Evolutionary conservation across 2,113 vertebrate genomes (phyloP), one percentile per base, ranked within the genome.

Genomic region (Gulo gulo): DNA sequence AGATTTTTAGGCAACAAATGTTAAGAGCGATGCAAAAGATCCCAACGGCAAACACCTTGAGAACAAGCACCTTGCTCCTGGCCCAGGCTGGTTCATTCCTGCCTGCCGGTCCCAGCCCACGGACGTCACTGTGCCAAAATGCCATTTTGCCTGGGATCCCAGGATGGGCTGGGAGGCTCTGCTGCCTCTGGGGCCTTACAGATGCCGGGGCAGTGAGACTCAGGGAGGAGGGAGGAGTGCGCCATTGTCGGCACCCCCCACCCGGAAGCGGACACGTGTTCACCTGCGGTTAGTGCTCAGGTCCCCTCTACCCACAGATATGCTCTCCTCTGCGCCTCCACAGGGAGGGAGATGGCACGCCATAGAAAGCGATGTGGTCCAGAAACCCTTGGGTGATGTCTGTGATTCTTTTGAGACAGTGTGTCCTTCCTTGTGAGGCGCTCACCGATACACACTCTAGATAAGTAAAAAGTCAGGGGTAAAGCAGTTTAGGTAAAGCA

Each of bases 241-340:
- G 1, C 2, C 20, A 0, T 14, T 2, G 67, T 18, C 18, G 24
- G 34, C 34, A 18, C 8, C n/a, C 42, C 42, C 34, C 29, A 10
- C 23, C 20, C 7, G 57, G 29, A 39, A 24, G 6, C 0, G 8
- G 34, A 18, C 45, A 1, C 20, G 0, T 0, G n/a, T 23, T 6
- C 6, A 18, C 7, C 9, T n/a, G 6, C 3, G 0, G 8, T 23
- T 12, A n/a, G 6, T 10, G 2, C 4, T 21, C 9, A 2, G 1
- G 29, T 2, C 47, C 23, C 8, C 29, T 15, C 13, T 45, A 24
- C 13, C 24, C 13, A 1, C 24, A 16, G 39, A 29, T 3, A 8
- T 0, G 39, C 73, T 45, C 23, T 42, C 23, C 12, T 1, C 71
- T 15, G 73, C 7, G 73, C 39, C 39, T 42, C 71, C 39, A 1